A percentile compares a stretch with the other conserved stretches of the same genome.
phyloP scores from a whole-genome alignment of 2,797 vertebrate genomes.

The Capromys pilorides region DNA sequence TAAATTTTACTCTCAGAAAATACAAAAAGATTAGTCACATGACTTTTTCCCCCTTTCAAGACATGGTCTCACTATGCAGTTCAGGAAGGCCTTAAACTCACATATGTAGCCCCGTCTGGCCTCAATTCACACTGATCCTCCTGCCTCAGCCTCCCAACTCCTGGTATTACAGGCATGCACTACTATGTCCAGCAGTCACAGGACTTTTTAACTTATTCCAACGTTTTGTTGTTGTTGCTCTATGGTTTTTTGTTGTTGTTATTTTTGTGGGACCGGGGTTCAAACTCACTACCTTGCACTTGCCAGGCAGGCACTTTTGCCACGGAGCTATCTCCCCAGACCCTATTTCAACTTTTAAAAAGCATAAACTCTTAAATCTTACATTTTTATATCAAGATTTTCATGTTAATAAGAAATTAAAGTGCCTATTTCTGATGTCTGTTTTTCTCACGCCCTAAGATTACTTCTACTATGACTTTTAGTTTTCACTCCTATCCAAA shows the following conservation, averaged over 20 bases:
- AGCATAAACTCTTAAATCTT: not conserved
- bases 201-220: not conserved
- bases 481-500: not conserved
- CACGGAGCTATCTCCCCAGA: no score
- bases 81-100: no score
- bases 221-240: no score
- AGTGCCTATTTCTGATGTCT: not conserved
- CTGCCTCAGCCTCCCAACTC: not conserved
- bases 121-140: not conserved
- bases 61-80: not conserved
- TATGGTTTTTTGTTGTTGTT: no score
- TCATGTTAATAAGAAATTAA: slow-evolving; percentile 29
- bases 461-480: slow-evolving; percentile 23
- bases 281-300: no score
- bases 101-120: not conserved
- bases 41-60: not conserved
- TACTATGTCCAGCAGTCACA: not conserved
- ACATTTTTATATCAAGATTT: not conserved
- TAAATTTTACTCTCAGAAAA: not conserved
- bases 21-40: slow-evolving; percentile 9
- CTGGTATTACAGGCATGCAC: not conserved
- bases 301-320: no score
- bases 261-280: no score
- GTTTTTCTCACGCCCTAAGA: slow-evolving; percentile 15
- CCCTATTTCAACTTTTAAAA: not conserved